A percentile compares a stretch with the other conserved stretches of the same genome.
phyloP scores from a whole-genome alignment of 2,797 vertebrate genomes.

The Sparus aurata region DNA sequence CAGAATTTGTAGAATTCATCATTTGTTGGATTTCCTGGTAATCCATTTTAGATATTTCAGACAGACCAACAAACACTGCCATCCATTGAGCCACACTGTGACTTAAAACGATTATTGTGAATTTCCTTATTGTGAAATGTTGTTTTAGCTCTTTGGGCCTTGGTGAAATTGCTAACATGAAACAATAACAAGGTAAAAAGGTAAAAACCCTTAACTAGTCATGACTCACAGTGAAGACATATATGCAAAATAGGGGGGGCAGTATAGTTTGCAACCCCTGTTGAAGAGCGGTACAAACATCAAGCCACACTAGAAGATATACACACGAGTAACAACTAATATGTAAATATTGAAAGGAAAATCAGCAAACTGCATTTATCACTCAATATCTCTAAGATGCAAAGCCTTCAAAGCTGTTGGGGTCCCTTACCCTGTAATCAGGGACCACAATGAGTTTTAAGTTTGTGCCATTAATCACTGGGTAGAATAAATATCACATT shows the following conservation, averaged over 20 bases:
- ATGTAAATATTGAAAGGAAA: not conserved
- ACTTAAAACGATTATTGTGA: not conserved
- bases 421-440: not conserved
- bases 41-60: not conserved
- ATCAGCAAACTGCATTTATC: slow-evolving; percentile 9
- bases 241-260: not conserved
- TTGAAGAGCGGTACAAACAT: not conserved
- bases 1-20: not conserved
- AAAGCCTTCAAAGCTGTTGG: not conserved
- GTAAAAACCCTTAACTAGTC: not conserved
- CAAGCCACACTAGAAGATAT: not conserved
- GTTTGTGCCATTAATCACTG: slow-evolving; percentile 45
- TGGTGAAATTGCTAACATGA: not conserved
- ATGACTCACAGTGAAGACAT: not conserved
- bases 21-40: not conserved
- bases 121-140: not conserved
- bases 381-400: not conserved
- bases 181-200: not conserved
- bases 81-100: not conserved
- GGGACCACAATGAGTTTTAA: slow-evolving; percentile 17
- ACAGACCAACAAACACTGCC: not conserved
- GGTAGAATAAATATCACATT: slow-evolving; percentile 49
- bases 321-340: not conserved
- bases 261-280: not conserved
- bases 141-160: not conserved